phyloP scores from a whole-genome alignment of 2,888 invertebrate species.

The Ophraella communa region DNA sequence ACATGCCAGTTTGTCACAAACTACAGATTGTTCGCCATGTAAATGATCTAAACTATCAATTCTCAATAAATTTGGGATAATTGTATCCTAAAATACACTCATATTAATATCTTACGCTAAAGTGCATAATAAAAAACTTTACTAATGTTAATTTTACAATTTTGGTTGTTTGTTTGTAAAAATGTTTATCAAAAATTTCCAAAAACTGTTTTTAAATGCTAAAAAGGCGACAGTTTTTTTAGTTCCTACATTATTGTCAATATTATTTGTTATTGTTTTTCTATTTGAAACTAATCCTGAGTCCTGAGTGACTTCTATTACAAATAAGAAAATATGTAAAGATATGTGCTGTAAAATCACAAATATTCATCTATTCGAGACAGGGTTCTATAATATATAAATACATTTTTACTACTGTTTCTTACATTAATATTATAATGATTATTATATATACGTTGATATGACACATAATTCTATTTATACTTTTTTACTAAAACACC shows the following conservation, averaged over 20 bases:
- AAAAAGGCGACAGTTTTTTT: slow-evolving; percentile 11
- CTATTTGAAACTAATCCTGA: slow-evolving; percentile 18
- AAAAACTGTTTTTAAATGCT: slow-evolving; percentile 22
- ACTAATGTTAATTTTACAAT: background rate
- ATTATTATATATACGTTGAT: too few relatives aligned
- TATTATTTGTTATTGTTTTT: too few relatives aligned
- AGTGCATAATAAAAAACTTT: background rate
- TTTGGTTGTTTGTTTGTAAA: background rate
- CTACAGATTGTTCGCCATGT: too few relatives aligned
- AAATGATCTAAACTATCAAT: too few relatives aligned
- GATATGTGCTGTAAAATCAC: slow-evolving; percentile 18
- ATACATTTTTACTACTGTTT: background rate
- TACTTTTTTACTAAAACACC: slow-evolving; percentile 7
- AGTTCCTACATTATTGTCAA: slow-evolving; percentile 29
- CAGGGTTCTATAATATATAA: background rate
- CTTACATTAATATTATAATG: too few relatives aligned
- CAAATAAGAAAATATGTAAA: background rate
- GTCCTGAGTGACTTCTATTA: slow-evolving; percentile 2
- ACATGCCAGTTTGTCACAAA: too few relatives aligned
- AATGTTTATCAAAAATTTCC: slow-evolving; percentile 4
- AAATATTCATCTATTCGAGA: background rate
- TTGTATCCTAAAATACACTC: background rate
- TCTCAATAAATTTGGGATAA: too few relatives aligned
- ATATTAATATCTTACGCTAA: background rate
- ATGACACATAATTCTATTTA: too few relatives aligned